These are phyloP conservation scores for Myathropa florea DNA, from an alignment of 2,888 invertebrate species.

Conservation along the genomic window DNA sequence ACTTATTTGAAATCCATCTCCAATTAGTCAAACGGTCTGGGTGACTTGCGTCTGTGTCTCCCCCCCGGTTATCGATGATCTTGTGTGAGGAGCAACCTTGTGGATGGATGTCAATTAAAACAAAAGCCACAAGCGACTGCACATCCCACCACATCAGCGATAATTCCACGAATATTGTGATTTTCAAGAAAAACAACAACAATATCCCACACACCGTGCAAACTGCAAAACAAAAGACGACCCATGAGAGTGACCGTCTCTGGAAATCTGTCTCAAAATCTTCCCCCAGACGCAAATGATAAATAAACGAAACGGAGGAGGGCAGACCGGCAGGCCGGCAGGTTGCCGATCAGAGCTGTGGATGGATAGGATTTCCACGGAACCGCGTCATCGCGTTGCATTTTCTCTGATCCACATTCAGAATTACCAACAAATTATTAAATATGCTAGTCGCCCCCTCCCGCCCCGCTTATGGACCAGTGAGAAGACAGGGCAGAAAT, in stretches of 20 bases:
- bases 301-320: constrained; percentile 31
- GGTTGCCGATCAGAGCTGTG: background rate
- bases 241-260: constrained; percentile 5
- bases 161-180: constrained; percentile 45
- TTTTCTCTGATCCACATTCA: constrained; percentile 23
- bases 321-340: background rate
- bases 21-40: background rate
- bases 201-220: constrained; percentile 50
- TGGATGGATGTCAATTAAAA: constrained; percentile 23
- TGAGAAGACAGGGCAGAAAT: background rate
- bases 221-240: constrained; percentile 15
- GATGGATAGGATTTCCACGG: constrained; percentile 30
- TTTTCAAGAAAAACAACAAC: constrained; percentile 34
- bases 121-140: constrained; percentile 11
- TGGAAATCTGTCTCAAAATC: constrained; percentile 47
- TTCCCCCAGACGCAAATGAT: constrained; percentile 36
- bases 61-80: background rate
- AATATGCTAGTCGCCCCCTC: constrained; percentile 13
- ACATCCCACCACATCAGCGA: constrained; percentile 36
- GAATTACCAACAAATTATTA: constrained; percentile 48
- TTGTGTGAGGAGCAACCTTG: background rate
- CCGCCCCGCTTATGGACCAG: background rate
- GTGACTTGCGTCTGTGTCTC: background rate
- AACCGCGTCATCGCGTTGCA: constrained; percentile 29
- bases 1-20: background rate